phyloP scores from a whole-genome alignment of 2,797 vertebrate genomes.

The Xiphophorus birchmanni region DNA sequence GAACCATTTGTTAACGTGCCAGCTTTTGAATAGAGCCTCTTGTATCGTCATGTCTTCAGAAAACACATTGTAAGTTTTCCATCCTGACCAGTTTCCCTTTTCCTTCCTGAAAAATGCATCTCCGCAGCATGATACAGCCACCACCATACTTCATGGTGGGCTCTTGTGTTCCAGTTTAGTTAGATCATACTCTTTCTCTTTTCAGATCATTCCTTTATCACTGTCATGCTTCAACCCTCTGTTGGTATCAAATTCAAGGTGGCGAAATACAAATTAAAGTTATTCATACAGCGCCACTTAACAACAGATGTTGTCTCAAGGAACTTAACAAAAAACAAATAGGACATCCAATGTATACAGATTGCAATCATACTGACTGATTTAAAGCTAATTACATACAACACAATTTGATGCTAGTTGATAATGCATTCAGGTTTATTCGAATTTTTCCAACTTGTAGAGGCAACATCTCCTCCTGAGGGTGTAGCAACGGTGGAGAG shows the following conservation, averaged over 20 bases:
- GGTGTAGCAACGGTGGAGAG: not conserved
- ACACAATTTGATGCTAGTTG: not conserved
- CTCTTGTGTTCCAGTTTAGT: not conserved
- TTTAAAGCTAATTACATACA: not conserved
- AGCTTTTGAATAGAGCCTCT: slow-evolving; percentile 1
- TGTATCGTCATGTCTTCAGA: slow-evolving; percentile 73
- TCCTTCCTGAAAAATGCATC: not conserved
- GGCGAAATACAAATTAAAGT: not conserved
- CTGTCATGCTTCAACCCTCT: not conserved
- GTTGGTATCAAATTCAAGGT: not conserved
- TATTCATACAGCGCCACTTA: not conserved
- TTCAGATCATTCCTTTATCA: not conserved
- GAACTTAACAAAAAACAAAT: not conserved
- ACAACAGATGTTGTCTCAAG: not conserved
- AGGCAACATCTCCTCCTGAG: too few species aligned
- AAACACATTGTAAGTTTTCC: slow-evolving; percentile 71
- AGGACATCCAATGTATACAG: not conserved
- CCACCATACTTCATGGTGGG: not conserved
- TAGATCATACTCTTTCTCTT: not conserved
- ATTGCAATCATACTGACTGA: not conserved
- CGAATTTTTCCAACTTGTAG: not conserved
- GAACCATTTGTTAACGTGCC: not conserved
- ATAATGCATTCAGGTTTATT: not conserved
- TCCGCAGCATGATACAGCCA: not conserved
- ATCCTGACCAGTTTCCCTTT: not conserved